phyloP scores from a whole-genome alignment of 2,888 invertebrate genomes.

The Thera britannica region DNA sequence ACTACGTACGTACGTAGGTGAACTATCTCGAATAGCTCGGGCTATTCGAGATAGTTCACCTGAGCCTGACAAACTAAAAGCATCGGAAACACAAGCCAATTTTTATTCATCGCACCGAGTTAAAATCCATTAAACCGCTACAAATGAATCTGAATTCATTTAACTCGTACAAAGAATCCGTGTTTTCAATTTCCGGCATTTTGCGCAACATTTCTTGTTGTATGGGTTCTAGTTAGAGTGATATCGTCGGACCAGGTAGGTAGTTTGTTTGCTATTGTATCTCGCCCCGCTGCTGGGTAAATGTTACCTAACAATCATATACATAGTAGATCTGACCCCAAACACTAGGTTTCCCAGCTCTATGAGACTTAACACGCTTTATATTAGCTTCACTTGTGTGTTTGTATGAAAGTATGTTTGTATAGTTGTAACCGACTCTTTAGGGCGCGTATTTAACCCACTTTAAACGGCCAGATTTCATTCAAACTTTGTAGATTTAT shows the following conservation, averaged over 20 bases:
- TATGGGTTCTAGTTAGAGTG: constrained; percentile 3
- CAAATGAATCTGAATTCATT: constrained; percentile 23
- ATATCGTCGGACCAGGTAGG: neutral
- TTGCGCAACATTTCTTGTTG: constrained; percentile 6
- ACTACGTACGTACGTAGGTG: too few relatives aligned
- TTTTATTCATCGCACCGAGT: constrained; percentile 10
- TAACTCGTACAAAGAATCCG: constrained; percentile 14
- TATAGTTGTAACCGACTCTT: too few relatives aligned
- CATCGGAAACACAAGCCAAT: constrained; percentile 1
- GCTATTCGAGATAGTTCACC: neutral
- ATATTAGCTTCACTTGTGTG: too few relatives aligned
- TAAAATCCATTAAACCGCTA: constrained; percentile 12
- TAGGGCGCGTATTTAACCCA: too few relatives aligned
- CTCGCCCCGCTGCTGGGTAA: neutral
- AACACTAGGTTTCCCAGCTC: too few relatives aligned
- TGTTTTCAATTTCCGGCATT: constrained; percentile 25
- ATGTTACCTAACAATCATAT: too few relatives aligned
- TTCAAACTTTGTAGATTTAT: too few relatives aligned
- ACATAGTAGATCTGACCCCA: too few relatives aligned
- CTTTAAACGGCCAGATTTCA: too few relatives aligned
- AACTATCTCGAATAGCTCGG: too few relatives aligned
- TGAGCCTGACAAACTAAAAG: constrained; percentile 5
- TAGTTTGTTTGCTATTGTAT: neutral
- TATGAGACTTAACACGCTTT: too few relatives aligned
- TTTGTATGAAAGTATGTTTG: too few relatives aligned